These are phyloP conservation scores for Trichomalopsis sarcophagae DNA, from an alignment of 1,140 invertebrate genomes.

Conservation along the genomic window DNA sequence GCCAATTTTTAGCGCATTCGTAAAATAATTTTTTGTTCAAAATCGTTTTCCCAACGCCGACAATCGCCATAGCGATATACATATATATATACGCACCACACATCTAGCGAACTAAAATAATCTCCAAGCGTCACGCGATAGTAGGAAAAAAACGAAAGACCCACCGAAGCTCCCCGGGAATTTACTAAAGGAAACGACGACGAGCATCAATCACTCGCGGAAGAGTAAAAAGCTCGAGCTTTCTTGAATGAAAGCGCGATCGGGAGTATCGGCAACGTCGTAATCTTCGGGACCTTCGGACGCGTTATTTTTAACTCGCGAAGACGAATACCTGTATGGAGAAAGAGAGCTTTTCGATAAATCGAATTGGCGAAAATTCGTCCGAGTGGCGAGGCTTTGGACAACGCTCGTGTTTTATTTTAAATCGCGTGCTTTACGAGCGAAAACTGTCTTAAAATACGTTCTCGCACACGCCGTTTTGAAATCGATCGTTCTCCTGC, in stretches of 20 bases:
- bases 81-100: no score
- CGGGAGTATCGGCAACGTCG: background rate
- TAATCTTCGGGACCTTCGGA: conserved; percentile 2
- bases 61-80: no score
- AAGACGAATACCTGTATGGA: conserved; percentile 2
- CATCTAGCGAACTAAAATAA: no score
- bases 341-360: background rate
- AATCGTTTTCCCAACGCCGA: no score
- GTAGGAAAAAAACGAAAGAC: no score
- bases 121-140: no score
- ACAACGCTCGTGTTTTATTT: background rate
- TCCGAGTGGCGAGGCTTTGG: background rate
- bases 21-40: no score
- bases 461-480: background rate
- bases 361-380: background rate
- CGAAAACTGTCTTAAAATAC: background rate
- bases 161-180: no score
- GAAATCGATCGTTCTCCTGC: no score
- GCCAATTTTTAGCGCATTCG: no score
- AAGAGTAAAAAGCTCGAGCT: conserved; percentile 3
- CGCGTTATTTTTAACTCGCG: conserved; percentile 28
- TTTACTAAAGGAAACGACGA: background rate
- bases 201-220: background rate
- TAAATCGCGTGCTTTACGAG: background rate
- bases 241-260: conserved; percentile 44